Percentiles rank a stretch among this genome's conserved stretches.
Conservation (phyloP, 2,113 vertebrate genomes). For the Damaliscus lunatus region DNA sequence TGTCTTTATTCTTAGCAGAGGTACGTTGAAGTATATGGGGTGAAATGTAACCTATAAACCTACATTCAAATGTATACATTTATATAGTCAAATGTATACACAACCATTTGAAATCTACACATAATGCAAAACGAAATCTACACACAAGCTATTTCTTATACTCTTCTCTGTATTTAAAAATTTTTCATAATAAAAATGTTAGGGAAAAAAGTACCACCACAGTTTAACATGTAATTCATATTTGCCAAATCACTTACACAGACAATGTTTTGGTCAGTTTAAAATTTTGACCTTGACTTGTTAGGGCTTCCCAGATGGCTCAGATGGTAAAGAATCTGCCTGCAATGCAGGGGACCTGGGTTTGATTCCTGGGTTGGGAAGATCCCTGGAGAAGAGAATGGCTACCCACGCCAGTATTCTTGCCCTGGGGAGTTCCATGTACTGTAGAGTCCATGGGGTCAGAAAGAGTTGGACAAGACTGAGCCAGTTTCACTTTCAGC, state of each 20-base stretch:
- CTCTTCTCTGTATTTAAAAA: not conserved
- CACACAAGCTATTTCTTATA: not conserved
- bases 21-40: not conserved
- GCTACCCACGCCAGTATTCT: not conserved
- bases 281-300: not conserved
- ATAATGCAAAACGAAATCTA: not conserved
- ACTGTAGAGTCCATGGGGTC: not conserved
- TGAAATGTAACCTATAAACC: not conserved
- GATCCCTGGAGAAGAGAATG: not conserved
- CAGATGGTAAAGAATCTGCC: not conserved
- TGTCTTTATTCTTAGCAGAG: not conserved
- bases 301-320: not conserved
- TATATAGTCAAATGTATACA: not conserved
- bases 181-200: not conserved
- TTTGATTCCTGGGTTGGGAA: not conserved
- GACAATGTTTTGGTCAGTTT: not conserved
- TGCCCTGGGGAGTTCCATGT: not conserved
- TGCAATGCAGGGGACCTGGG: not conserved
- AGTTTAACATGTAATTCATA: slow-evolving; percentile 5
- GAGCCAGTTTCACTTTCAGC: not conserved
- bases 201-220: not conserved
- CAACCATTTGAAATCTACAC: not conserved
- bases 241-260: not conserved
- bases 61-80: not conserved
- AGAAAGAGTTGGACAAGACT: not conserved